Percentiles rank a stretch among this genome's conserved stretches.
phyloP scores from a whole-genome alignment of 2,113 vertebrate genomes.

The Cnemophilus loriae region DNA sequence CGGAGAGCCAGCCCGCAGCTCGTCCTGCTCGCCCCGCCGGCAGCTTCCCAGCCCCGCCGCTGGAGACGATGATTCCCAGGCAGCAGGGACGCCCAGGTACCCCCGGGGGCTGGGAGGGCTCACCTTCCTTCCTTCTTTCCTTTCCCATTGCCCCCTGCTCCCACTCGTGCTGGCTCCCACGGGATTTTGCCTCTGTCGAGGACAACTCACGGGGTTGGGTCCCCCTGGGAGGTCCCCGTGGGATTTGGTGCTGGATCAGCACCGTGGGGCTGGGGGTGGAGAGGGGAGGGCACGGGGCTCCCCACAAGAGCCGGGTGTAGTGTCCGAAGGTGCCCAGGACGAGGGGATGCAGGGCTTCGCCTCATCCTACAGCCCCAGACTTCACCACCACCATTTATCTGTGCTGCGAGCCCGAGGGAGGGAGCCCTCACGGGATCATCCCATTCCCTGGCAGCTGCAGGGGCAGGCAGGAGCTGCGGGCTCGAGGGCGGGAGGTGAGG shows the following conservation, averaged over 20 bases:
- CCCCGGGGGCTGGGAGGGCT: neutral
- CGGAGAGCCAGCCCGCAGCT: neutral
- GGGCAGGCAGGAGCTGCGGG: neutral
- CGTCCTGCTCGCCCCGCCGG: neutral
- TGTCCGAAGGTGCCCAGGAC: rapidly evolving
- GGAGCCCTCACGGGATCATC: rapidly evolving
- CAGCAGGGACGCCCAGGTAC: conserved; percentile 12
- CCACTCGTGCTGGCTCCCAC: neutral
- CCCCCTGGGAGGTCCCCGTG: neutral
- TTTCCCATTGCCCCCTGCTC: neutral
- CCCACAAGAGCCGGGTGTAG: neutral
- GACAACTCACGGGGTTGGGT: rapidly evolving
- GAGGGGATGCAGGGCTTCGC: neutral
- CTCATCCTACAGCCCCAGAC: neutral
- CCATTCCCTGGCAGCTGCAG: neutral
- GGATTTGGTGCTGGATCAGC: neutral
- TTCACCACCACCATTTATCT: neutral
- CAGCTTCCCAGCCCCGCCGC: neutral
- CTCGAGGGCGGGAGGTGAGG: rapidly evolving
- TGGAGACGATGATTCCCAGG: neutral
- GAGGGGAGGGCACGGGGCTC: neutral
- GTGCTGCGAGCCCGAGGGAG: rapidly evolving
- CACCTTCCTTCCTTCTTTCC: neutral
- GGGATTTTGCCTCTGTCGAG: rapidly evolving
- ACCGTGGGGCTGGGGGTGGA: rapidly evolving